phyloP scores from a whole-genome alignment of 2,113 vertebrate genomes.

The Bos taurus region ARS-UCD2.0 NC_037343.1:66622501-66623000 shows the following conservation, averaged over 20 bases:
- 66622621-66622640: not conserved
- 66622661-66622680: not conserved
- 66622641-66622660: not conserved
- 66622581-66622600: not conserved
- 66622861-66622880: not conserved
- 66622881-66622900: not conserved
- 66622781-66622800: not conserved
- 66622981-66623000: not conserved
- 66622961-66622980: not conserved
- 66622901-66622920: not conserved
- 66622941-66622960: not conserved
- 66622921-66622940: not conserved
- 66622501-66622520: not conserved
- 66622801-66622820: not conserved
- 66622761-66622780: not conserved
- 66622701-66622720: not conserved
- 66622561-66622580: not conserved
- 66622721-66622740: not conserved
- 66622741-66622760: not conserved
- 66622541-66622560: not conserved
- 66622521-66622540: not conserved
- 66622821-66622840: not conserved
- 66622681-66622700: not conserved
- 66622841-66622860: not conserved
- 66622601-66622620: not conserved